Base-by-base conservation (phyloP, 2,888 invertebrate genomes). In the Selenia dentaria region DNA sequence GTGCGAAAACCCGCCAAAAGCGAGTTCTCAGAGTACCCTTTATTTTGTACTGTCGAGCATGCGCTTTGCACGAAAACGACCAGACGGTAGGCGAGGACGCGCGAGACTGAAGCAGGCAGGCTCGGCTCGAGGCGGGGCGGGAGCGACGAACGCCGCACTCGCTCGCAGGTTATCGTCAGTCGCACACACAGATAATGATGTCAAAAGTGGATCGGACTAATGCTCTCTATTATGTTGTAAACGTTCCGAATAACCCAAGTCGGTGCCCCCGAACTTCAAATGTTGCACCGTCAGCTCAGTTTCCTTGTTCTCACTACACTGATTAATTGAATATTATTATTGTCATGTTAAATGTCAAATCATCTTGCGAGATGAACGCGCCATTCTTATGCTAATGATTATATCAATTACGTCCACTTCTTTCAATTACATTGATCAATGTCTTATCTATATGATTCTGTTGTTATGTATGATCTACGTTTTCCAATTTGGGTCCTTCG, bases 181-280 rank as follows among this genome's bases (percentile, higher is more conserved):
- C 80, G 80, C 72, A 80, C 83, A 83, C 78, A 80, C 81, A 88
- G 88, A 90, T 90, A 90, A 88, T 89, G 87, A 90, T 88, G 88
- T 88, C 89, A 89, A 87, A 90, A 88, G 88, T 86, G 88, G 89
- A 88, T 88, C 83, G 83, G 78, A 83, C 89, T 88, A 88, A 88
- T 87, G 82, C 77, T 85, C 83, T 79, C 79, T 82, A 86, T 85
- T 88, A 85, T 83, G 81, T 83, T 86, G 80, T 86, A 82, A 86
- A 86, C 74, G 79, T 69, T 75, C 68, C 69, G 70, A 83, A 80
- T 79, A 73, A 69, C 70, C 68, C 62, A 45, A 60, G 57, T 59
- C 55, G 56, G 50, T 55, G 56, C 31, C 37, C n/a, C 54, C 54
- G 52, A 57, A 57, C 51, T 43, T 53, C 59, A 62, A 72, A 52